A percentile compares a stretch with the other conserved stretches of the same genome.
These are phyloP conservation scores for Poeciliopsis turrubarensis DNA, from an alignment of 2,113 vertebrate genomes.

Conservation along the genomic window DNA sequence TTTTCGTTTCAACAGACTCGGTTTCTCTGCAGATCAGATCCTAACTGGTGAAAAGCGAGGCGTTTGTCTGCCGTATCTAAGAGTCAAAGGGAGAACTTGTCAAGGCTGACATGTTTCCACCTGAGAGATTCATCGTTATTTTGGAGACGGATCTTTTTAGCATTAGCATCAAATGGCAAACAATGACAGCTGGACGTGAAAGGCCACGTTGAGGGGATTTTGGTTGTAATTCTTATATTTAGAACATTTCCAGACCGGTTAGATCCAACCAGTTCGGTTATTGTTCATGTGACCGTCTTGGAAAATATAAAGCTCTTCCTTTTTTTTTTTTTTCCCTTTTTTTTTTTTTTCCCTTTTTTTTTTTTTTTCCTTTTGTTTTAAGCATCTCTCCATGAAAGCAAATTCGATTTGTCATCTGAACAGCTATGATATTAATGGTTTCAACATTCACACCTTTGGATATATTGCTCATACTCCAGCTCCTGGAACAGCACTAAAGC, in stretches of 20 bases:
- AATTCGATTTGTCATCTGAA: not conserved
- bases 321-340: not conserved
- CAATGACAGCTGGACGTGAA: not conserved
- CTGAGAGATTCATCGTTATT: conserved; percentile 15
- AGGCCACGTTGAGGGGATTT: conserved; percentile 10
- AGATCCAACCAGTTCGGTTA: not conserved
- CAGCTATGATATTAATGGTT: not conserved
- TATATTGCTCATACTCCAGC: not conserved
- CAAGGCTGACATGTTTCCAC: conserved; percentile 11
- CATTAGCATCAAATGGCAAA: conserved; percentile 21
- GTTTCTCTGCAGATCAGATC: conserved; percentile 1
- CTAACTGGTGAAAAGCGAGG: not conserved
- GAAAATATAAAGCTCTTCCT: not conserved
- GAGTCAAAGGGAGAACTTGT: not conserved
- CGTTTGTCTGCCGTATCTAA: not conserved
- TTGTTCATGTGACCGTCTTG: not conserved
- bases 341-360: not conserved
- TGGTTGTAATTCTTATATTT: conserved; percentile 8
- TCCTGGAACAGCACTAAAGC: not conserved
- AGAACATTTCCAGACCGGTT: not conserved
- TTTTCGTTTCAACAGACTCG: conserved; percentile 5
- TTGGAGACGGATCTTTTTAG: conserved; percentile 7
- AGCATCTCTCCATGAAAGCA: not conserved
- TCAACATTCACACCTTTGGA: not conserved
- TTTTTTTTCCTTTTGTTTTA: not conserved